Base-by-base conservation (phyloP, 2,888 invertebrate genomes). In the Polymixis flavicincta region DNA sequence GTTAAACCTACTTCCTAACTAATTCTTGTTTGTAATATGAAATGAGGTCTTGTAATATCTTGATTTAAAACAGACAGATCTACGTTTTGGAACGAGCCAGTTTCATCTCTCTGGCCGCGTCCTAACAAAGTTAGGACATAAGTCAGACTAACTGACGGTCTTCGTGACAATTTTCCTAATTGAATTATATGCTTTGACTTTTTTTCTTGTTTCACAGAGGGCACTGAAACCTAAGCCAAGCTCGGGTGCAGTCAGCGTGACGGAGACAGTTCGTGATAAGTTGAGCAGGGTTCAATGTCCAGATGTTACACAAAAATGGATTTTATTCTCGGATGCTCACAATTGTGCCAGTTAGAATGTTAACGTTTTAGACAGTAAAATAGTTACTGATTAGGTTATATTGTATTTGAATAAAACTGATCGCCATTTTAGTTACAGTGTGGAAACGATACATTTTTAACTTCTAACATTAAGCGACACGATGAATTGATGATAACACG, bases 311-410 rank as follows among this genome's bases (percentile, higher is more conserved):
- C 91, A 88, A 89, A 89, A 82, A 84, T 78, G 87, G 86, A 86
- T 88, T 85, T 79, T 84, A 92, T 92, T 92, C 89, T 92, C 91
- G 92, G 93, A 95, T 92, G 96, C 96, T 96, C 96, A 96, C 95
- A 90, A 90, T 93, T 95, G 96, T 96, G 96, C 96, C 96, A 96
- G 93, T 93, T 96, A 95, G 93, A 90, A 89, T 90, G 89, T 92
- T 90, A 92, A 93, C 90, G 85, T 92, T 92, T 90, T 93, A 94
- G 93, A 90, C 90, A 88, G 90, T 94, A 92, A 91, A 91, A 79
- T 92, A 95, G 94, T 88, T 91, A 92, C 90, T 89, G 90, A 92
- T 89, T 93, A 93, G 93, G 90, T 90, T 89, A 87, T 87, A 89
- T 88, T 88, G 87, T 91, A 90, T 89, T 90, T 85, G 83, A 89